Evolutionary conservation across 2,888 invertebrate species (phyloP).

Genomic region (Leptinotarsa haldemani): DNA sequence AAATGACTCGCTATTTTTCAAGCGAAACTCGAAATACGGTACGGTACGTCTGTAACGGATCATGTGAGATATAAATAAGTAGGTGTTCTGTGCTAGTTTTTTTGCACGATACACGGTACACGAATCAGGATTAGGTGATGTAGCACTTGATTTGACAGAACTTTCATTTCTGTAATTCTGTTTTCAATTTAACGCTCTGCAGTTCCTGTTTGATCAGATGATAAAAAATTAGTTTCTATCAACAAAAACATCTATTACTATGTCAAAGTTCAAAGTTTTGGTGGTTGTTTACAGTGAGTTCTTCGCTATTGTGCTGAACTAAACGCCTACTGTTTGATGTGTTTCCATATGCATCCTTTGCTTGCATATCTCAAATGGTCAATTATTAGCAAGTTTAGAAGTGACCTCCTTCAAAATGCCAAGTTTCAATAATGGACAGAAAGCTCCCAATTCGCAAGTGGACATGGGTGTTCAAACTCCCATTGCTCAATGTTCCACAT

Average conservation of each 20-base stretch:
- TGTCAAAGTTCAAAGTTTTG: constrained; percentile 2
- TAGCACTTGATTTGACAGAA: constrained; percentile 8
- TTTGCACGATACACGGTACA: neutral
- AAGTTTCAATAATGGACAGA: constrained; percentile 11
- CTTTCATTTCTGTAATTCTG: neutral
- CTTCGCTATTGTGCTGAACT: constrained; percentile 5
- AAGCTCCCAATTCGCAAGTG: constrained; percentile 6
- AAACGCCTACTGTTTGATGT: constrained; percentile 4
- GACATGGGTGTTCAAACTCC: constrained; percentile 1
- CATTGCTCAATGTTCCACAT: constrained; percentile 57
- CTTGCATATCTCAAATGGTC: constrained; percentile 7
- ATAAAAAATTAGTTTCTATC: neutral
- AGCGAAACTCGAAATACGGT: too few relatives aligned
- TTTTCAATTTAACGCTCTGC: constrained; percentile 8
- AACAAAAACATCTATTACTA: neutral
- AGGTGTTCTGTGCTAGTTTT: neutral
- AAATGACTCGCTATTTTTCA: too few relatives aligned
- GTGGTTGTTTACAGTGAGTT: constrained; percentile 7
- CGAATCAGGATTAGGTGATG: neutral
- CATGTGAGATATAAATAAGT: neutral
- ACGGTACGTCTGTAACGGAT: too few relatives aligned
- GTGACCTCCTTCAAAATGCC: constrained; percentile 2
- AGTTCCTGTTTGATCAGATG: neutral
- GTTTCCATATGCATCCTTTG: constrained; percentile 13
- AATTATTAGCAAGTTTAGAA: constrained; percentile 7